phyloP scores from a whole-genome alignment of 2,888 invertebrate species.

The Drosophila vallismaia region DNA sequence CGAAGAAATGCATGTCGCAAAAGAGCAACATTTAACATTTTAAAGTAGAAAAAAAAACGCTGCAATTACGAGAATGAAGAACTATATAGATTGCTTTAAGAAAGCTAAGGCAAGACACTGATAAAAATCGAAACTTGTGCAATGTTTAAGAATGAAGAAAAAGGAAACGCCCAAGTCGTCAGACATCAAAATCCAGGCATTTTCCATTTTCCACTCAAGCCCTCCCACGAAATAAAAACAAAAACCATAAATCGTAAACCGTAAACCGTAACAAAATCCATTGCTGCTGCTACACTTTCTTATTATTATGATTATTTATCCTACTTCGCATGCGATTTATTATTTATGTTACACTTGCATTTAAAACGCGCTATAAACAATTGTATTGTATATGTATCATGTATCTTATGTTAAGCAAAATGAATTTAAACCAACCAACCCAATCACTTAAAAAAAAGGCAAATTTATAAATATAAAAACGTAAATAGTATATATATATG shows the following conservation, averaged over 20 bases:
- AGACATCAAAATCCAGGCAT: constrained; percentile 18
- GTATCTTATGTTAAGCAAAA: constrained; percentile 65
- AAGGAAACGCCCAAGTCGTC: constrained; percentile 12
- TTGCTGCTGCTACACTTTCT: constrained; percentile 65
- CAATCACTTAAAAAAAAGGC: constrained; percentile 28
- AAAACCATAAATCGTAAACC: constrained; percentile 8
- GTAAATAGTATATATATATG: constrained; percentile 21
- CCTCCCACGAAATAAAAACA: constrained; percentile 26
- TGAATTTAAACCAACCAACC: constrained; percentile 51
- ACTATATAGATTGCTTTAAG: constrained; percentile 65
- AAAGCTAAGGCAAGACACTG: constrained; percentile 40
- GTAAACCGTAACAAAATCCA: constrained; percentile 30
- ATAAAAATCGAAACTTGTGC: constrained; percentile 63
- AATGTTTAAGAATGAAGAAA: constrained; percentile 64
- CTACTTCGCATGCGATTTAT: constrained; percentile 61
- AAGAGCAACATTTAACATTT: constrained; percentile 78
- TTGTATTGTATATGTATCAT: constrained; percentile 58
- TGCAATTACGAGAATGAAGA: constrained; percentile 43
- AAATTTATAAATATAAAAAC: constrained; percentile 26
- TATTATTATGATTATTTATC: constrained; percentile 37
- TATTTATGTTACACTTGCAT: constrained; percentile 71
- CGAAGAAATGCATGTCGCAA: constrained; percentile 52
- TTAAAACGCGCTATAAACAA: constrained; percentile 58
- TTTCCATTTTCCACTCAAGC: constrained; percentile 18
- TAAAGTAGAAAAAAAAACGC: constrained; percentile 60